phyloP scores from a whole-genome alignment of 2,113 vertebrate species.

The Chaenogobius annularis region DNA sequence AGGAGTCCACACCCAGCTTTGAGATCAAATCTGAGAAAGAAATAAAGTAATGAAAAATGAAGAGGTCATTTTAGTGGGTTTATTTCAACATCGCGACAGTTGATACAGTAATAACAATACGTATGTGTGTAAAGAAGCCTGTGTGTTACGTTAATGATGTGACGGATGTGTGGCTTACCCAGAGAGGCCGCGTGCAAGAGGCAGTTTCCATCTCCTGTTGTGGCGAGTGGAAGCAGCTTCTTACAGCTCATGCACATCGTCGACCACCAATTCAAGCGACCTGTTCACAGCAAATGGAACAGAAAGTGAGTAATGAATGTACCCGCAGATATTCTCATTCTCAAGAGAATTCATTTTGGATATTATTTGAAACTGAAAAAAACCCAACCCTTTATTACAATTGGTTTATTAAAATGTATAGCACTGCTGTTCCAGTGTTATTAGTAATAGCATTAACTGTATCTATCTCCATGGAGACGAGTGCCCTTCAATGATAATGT shows the following conservation, averaged over 20 bases:
- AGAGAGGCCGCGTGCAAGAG: slow-evolving; percentile 95
- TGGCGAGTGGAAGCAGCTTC: slow-evolving; percentile 94
- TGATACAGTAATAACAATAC: background rate
- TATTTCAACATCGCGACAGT: too few species aligned
- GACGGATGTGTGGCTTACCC: slow-evolving; percentile 75
- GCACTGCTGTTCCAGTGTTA: too few species aligned
- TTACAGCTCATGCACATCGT: slow-evolving; percentile 94
- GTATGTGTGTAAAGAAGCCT: background rate
- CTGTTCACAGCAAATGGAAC: slow-evolving; percentile 65
- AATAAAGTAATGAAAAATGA: too few species aligned
- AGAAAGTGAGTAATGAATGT: background rate
- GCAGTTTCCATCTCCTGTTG: slow-evolving; percentile 97
- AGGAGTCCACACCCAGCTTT: too few species aligned
- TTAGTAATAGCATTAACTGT: too few species aligned
- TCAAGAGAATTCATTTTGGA: too few species aligned
- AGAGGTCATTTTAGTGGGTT: too few species aligned
- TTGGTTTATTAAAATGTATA: too few species aligned
- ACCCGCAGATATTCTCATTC: background rate
- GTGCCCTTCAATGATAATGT: too few species aligned
- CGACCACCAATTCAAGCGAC: slow-evolving; percentile 98
- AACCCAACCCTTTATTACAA: too few species aligned
- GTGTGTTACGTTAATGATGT: background rate
- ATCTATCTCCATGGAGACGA: too few species aligned
- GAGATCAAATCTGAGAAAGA: too few species aligned
- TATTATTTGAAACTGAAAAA: background rate